A percentile compares a stretch with the other conserved stretches of the same genome.
phyloP scores from a whole-genome alignment of 2,888 invertebrate genomes.

The Himalopsyche japonica region DNA sequence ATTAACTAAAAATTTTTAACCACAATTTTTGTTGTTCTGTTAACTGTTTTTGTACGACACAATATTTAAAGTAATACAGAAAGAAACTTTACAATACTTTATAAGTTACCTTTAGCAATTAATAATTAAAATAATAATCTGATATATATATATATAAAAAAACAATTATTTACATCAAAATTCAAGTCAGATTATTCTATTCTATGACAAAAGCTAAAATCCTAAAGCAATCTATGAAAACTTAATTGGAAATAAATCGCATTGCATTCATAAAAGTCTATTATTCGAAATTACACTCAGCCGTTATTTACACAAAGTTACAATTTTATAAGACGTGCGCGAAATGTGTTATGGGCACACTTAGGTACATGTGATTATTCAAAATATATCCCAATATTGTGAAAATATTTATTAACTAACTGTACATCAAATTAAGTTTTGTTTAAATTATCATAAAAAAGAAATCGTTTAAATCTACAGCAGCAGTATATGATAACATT shows the following conservation, averaged over 20 bases:
- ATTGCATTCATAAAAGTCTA: background rate
- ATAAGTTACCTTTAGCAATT: background rate
- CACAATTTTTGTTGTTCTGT: background rate
- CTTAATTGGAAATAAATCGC: background rate
- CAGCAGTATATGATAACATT: background rate
- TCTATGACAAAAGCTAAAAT: background rate
- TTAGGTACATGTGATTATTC: slow-evolving; percentile 20
- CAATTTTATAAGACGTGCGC: background rate
- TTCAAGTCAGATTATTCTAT: background rate
- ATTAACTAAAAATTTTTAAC: no score
- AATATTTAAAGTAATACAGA: background rate
- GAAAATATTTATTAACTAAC: background rate
- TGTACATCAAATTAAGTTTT: background rate
- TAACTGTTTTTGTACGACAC: background rate
- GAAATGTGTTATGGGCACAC: background rate
- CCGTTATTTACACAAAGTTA: slow-evolving; percentile 3
- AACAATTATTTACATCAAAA: background rate
- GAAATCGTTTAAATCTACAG: background rate
- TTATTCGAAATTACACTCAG: background rate
- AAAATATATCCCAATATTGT: background rate
- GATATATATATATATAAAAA: background rate
- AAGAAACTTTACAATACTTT: background rate
- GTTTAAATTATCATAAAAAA: background rate
- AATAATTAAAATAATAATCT: background rate
- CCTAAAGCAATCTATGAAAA: background rate